Base-by-base conservation (phyloP, 2,888 invertebrate species). In the Torymus aiolomorphi region DNA sequence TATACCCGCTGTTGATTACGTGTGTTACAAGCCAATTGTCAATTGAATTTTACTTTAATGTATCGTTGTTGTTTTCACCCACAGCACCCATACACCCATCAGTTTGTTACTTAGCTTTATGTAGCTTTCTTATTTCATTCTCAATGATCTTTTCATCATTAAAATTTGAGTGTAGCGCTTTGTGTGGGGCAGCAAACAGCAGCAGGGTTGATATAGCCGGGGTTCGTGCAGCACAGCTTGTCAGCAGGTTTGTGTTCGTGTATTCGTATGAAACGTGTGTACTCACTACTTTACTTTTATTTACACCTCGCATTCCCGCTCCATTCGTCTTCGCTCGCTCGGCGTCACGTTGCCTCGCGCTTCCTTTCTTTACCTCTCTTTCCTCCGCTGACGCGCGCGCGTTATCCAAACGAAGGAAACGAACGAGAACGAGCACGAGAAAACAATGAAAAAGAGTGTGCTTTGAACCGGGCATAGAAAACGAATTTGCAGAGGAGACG, bases 181-280 rank as follows among this genome's bases (percentile, higher is more conserved):
- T 87, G 85, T 87, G 86, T 86, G 87, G 88, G 89, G 87, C 90
- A 90, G 89, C 89, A 89, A 88, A 88, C 89, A 90, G 89, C 90
- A 90, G 90, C 90, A 86, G 88, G 89, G 89, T 89, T 90, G 88
- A 86, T 87, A 87, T 89, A 89, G 89, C 88, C 87, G 88, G 89
- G 90, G 88, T 87, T 89, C 90, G 90, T 90, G 90, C 90, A 90
- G 90, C 90, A 89, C 90, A 90, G 90, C 90, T 90, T 90, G 90
- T 89, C 90, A 90, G 90, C 90, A 90, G 89, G 90, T 89, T 90
- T 88, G 89, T 90, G 89, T 89, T 61, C 87, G 86, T 87, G 88
- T 89, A 87, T 89, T 87, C 87, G 88, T 86, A 87, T 87, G 87
- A 86, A 77, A 86, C 84, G 85, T 86, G 84, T 84, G 83, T 85